Conservation (phyloP, 2,113 vertebrate genomes). For the Microtus richardsoni region DNA sequence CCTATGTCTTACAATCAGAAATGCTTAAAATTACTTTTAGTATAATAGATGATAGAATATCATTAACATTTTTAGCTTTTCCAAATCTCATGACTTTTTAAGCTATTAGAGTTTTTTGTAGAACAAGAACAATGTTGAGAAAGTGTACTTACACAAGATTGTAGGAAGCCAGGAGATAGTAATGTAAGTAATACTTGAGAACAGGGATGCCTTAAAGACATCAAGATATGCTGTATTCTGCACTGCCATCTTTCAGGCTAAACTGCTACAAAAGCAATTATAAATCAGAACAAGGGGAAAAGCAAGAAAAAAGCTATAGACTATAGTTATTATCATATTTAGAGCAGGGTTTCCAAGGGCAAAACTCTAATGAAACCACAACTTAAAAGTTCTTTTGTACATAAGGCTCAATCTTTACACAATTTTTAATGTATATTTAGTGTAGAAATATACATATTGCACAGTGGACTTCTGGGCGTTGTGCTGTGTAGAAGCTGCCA, state of each 20-base stretch:
- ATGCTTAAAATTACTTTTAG: not conserved
- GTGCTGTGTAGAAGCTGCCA: accelerated
- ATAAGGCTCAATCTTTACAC: not conserved
- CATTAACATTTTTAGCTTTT: not conserved
- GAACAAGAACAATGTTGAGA: not conserved
- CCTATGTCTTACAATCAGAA: not conserved
- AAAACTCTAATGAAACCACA: slow-evolving; percentile 35
- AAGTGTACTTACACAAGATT: not conserved
- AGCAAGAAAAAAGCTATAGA: not conserved
- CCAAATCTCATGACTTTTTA: not conserved
- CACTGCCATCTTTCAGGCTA: not conserved
- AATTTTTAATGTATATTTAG: slow-evolving; percentile 13
- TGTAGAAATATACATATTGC: not conserved
- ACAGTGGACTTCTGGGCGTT: not conserved
- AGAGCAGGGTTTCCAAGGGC: not conserved
- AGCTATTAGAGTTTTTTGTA: not conserved
- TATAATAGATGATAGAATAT: not conserved
- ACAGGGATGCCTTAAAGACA: not conserved
- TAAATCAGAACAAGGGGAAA: not conserved
- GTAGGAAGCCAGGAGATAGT: not conserved
- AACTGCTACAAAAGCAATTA: not conserved
- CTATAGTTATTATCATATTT: slow-evolving; percentile 46
- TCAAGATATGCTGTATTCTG: not conserved
- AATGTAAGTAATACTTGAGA: not conserved
- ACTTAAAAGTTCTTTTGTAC: slow-evolving; percentile 23